A percentile compares a stretch with the other conserved stretches of the same genome.
phyloP scores from a whole-genome alignment of 2,797 vertebrate species.

The Acanthurus lineatus region DNA sequence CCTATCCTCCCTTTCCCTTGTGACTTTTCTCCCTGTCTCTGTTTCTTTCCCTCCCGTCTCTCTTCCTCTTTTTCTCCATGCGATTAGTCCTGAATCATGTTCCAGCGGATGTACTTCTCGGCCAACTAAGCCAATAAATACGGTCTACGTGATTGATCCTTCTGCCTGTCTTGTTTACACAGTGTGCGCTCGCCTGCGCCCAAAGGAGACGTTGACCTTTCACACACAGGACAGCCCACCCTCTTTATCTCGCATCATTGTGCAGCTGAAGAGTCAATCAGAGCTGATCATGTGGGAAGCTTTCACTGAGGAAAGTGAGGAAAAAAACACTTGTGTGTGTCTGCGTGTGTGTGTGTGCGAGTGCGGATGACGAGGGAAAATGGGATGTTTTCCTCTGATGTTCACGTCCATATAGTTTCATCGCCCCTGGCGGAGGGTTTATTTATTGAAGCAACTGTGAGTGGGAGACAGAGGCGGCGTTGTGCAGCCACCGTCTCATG shows the following conservation, averaged over 20 bases:
- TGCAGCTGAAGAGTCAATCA: constrained; percentile 70
- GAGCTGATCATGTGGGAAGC: constrained; percentile 45
- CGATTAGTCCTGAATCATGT: constrained; percentile 48
- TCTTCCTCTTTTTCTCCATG: constrained; percentile 15
- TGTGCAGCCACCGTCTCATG: constrained; percentile 61
- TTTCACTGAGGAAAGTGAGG: constrained; percentile 26
- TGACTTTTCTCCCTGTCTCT: not conserved
- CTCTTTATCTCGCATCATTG: constrained; percentile 74
- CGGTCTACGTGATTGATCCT: constrained; percentile 65
- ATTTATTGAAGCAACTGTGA: constrained; percentile 60
- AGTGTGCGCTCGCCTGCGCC: constrained; percentile 60
- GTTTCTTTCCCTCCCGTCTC: not conserved
- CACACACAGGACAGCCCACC: constrained; percentile 60
- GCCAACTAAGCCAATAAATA: constrained; percentile 68
- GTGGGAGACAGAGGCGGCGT: constrained; percentile 56
- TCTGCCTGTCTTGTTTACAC: constrained; percentile 75
- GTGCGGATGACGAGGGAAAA: constrained; percentile 19
- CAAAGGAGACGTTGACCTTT: constrained; percentile 78
- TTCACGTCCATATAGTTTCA: constrained; percentile 74
- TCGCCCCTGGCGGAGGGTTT: constrained; percentile 58
- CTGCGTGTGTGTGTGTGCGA: constrained; percentile 4
- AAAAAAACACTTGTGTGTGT: constrained; percentile 31
- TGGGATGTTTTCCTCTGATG: constrained; percentile 66
- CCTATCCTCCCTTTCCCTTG: not conserved
- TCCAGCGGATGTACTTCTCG: constrained; percentile 36